These are phyloP conservation scores for Lasioglossum marginatum DNA, from an alignment of 2,888 invertebrate genomes.

Conservation along the genomic window DNA sequence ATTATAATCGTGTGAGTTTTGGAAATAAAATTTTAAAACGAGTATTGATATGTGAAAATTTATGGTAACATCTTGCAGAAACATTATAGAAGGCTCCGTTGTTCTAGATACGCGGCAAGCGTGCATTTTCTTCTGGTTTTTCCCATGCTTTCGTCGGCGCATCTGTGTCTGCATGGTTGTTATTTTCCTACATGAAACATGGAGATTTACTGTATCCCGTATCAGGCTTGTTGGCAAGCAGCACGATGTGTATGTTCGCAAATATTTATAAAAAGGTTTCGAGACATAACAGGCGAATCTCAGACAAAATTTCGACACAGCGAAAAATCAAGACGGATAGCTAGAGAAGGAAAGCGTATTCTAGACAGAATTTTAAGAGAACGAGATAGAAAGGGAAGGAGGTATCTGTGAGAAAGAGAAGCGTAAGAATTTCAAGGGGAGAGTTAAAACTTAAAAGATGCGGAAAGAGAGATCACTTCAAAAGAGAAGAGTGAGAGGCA, in stretches of 20 bases:
- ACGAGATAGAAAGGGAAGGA: background rate
- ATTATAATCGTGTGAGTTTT: background rate
- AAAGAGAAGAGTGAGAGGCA: background rate
- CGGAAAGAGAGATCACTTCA: background rate
- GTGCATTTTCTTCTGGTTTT: background rate
- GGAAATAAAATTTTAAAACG: background rate
- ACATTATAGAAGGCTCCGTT: background rate
- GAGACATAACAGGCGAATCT: background rate
- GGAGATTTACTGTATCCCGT: background rate
- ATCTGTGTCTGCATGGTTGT: background rate
- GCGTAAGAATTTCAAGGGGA: background rate
- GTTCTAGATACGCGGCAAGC: background rate
- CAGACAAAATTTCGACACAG: background rate
- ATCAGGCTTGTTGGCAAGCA: background rate
- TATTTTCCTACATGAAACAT: background rate
- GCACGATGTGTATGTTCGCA: background rate
- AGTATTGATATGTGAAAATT: background rate
- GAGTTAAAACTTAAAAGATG: background rate
- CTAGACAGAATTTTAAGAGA: background rate
- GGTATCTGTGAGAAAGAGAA: background rate
- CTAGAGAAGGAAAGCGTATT: background rate
- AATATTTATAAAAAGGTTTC: conserved; percentile 2
- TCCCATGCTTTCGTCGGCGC: background rate
- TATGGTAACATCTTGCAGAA: background rate
- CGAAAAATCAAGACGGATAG: background rate